Evolutionary conservation across 2,113 vertebrate species (phyloP).

Genomic region (Gadus chalcogrammus): DNA sequence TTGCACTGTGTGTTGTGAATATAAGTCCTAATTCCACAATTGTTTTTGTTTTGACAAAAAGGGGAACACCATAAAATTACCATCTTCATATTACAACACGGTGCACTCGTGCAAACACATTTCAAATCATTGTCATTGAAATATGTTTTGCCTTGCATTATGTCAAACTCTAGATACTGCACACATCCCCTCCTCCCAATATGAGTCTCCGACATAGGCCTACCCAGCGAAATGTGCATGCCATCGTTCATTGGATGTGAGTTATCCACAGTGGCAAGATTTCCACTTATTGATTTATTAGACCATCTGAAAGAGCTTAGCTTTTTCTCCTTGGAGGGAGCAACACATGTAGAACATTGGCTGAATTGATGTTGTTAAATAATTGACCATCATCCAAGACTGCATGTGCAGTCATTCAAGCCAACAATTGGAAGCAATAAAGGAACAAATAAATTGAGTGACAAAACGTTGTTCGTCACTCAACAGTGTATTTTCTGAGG

Average conservation of each 20-base stretch:
- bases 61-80: too few relatives aligned
- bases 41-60: too few relatives aligned
- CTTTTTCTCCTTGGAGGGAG: constrained; percentile 50
- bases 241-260: constrained; percentile 35
- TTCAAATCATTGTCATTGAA: too few relatives aligned
- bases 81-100: too few relatives aligned
- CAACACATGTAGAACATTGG: constrained; percentile 62
- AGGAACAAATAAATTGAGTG: constrained; percentile 24
- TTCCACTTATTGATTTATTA: constrained; percentile 52
- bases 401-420: constrained; percentile 48
- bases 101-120: too few relatives aligned
- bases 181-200: too few relatives aligned
- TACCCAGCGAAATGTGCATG: constrained; percentile 3
- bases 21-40: not conserved
- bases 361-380: constrained; percentile 60
- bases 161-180: too few relatives aligned
- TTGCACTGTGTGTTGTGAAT: too few relatives aligned
- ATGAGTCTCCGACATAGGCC: too few relatives aligned
- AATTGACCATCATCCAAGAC: constrained; percentile 53
- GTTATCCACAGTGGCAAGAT: constrained; percentile 43
- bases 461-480: constrained; percentile 27
- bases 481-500: constrained; percentile 10
- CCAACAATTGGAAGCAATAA: constrained; percentile 26
- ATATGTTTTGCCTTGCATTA: too few relatives aligned
- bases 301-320: constrained; percentile 41